These are phyloP conservation scores for Salvator merianae DNA, from an alignment of 2,113 vertebrate species.

Conservation along the genomic window DNA sequence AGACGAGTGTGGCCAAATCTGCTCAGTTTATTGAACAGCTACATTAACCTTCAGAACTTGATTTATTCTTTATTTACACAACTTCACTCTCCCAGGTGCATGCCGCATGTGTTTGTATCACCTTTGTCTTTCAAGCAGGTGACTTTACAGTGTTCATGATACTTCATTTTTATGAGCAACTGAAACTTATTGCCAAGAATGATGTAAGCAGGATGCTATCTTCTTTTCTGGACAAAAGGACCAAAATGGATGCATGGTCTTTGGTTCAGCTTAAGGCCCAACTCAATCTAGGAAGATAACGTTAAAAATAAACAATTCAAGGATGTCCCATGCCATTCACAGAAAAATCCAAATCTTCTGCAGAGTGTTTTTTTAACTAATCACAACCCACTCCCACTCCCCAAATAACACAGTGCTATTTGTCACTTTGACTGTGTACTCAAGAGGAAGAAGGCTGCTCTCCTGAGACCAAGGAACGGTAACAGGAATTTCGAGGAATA, in stretches of 20 bases:
- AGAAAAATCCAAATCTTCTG: too few relatives aligned
- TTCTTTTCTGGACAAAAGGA: background rate
- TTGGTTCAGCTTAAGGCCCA: too few relatives aligned
- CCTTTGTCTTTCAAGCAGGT: constrained; percentile 27
- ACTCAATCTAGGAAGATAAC: too few relatives aligned
- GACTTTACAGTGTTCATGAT: background rate
- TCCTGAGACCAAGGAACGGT: too few relatives aligned
- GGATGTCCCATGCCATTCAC: too few relatives aligned
- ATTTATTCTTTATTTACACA: constrained; percentile 56
- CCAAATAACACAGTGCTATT: too few relatives aligned
- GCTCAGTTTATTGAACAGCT: constrained; percentile 42
- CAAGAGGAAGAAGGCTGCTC: too few relatives aligned
- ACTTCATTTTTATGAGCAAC: constrained; percentile 21
- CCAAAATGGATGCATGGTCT: background rate
- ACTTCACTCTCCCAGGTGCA: background rate
- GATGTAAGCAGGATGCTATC: background rate
- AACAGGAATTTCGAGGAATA: too few relatives aligned
- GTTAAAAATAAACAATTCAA: too few relatives aligned
- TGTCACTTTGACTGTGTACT: too few relatives aligned
- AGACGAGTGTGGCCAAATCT: constrained; percentile 25
- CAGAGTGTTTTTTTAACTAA: too few relatives aligned
- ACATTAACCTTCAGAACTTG: constrained; percentile 44
- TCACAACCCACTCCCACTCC: too few relatives aligned
- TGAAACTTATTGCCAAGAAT: background rate
- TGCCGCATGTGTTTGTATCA: constrained; percentile 7